A percentile compares a stretch with the other conserved stretches of the same genome.
phyloP scores from a whole-genome alignment of 1,140 invertebrate species.

The Nephila pilipes region DNA sequence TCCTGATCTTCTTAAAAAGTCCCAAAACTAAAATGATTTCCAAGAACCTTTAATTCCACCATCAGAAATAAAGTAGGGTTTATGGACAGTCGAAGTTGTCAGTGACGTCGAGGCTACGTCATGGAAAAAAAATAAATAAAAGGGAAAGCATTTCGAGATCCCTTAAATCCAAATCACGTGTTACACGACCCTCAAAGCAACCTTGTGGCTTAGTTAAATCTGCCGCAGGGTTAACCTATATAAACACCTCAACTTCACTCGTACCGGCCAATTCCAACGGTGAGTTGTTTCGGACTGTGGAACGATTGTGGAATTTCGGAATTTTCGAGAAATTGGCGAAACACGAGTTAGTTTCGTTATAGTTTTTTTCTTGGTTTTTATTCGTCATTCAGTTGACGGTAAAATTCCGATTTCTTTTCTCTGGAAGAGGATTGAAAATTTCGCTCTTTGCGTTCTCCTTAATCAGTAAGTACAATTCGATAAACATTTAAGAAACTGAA shows the following conservation, averaged over 20 bases:
- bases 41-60: slow-evolving; percentile 35
- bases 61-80: slow-evolving; percentile 9
- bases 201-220: slow-evolving; percentile 70
- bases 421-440: background rate
- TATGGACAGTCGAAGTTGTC: slow-evolving; percentile 24
- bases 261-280: slow-evolving; percentile 13
- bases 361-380: background rate
- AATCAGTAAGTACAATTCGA: no score
- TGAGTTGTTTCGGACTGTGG: slow-evolving; percentile 42
- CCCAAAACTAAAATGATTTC: slow-evolving; percentile 14
- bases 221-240: slow-evolving; percentile 74
- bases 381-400: no score
- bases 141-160: slow-evolving; percentile 48
- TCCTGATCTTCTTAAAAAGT: slow-evolving; percentile 14
- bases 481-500: no score
- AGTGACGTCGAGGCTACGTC: slow-evolving; percentile 3
- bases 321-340: slow-evolving; percentile 3
- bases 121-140: slow-evolving; percentile 5
- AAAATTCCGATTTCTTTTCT: background rate
- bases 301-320: slow-evolving; percentile 12
- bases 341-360: background rate
- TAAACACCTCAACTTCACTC: slow-evolving; percentile 63
- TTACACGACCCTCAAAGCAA: slow-evolving; percentile 54
- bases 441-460: background rate
- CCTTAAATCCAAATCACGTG: slow-evolving; percentile 69